Evolutionary conservation across 2,797 vertebrate genomes (phyloP).

Genomic region (Acestrorhynchus altus): DNA sequence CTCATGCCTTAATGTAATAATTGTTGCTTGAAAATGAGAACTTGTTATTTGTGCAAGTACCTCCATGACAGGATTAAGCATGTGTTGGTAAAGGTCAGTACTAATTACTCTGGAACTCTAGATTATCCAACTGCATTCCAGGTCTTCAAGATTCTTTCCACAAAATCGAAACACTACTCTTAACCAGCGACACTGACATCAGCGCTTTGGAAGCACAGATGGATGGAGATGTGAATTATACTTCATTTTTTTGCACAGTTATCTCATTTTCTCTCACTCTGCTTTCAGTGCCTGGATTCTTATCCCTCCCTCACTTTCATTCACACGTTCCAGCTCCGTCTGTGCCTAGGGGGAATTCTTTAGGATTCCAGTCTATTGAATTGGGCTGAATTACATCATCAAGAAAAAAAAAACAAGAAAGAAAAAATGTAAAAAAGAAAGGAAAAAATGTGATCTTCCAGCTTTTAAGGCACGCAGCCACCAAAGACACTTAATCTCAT

Average conservation of each 20-base stretch:
- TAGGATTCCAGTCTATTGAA: neutral
- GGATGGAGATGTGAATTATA: neutral
- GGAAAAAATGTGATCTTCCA: slow-evolving; percentile 35
- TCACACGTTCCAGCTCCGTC: neutral
- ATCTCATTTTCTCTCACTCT: neutral
- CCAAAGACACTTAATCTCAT: slow-evolving; percentile 13
- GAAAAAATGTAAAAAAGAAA: neutral
- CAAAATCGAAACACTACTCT: neutral
- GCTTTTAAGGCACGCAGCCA: slow-evolving; percentile 18
- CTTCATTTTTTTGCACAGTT: neutral
- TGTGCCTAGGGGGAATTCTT: neutral
- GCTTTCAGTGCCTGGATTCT: neutral
- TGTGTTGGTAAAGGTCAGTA: slow-evolving; percentile 4
- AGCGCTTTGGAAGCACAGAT: neutral
- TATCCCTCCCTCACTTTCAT: neutral
- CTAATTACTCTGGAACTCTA: slow-evolving; percentile 4
- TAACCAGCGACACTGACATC: neutral
- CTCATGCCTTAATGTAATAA: slow-evolving; percentile 1
- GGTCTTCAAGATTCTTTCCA: neutral
- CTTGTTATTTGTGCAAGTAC: slow-evolving; percentile 1
- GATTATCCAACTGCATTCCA: neutral
- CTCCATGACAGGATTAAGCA: slow-evolving; percentile 14
- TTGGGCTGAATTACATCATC: slow-evolving; percentile 3
- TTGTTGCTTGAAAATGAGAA: neutral
- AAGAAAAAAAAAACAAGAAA: slow-evolving; percentile 10